Percentiles rank a stretch among this genome's conserved stretches.
Conservation (phyloP, 2,113 vertebrate species). For the Corapipo altera region DNA sequence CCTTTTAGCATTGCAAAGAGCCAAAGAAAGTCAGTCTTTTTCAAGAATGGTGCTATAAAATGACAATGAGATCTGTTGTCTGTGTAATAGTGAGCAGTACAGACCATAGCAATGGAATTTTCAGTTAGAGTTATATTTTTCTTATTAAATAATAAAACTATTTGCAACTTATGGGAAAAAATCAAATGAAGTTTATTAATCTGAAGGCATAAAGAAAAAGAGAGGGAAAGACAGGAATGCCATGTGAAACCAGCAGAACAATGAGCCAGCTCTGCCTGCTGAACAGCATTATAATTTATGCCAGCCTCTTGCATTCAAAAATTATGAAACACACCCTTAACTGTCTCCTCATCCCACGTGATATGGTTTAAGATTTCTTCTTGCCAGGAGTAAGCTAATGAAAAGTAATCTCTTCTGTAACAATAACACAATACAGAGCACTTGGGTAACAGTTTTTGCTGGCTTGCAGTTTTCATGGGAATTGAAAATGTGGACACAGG, state of each 20-base stretch:
- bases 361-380: neutral
- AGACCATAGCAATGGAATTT: neutral
- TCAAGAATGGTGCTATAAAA: neutral
- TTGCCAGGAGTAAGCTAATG: neutral
- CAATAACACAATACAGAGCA: neutral
- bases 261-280: neutral
- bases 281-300: neutral
- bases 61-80: neutral
- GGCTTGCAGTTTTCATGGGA: neutral
- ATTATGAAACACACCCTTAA: constrained; percentile 16
- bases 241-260: neutral
- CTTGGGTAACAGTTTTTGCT: neutral
- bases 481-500: neutral
- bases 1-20: neutral
- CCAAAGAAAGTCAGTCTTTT: neutral
- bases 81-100: neutral
- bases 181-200: neutral
- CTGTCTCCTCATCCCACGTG: neutral
- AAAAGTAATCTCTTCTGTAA: neutral
- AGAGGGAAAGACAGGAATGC: neutral
- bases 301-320: neutral
- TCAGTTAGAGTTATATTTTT: neutral
- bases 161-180: neutral
- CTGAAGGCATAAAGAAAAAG: neutral
- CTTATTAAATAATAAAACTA: neutral